phyloP scores from a whole-genome alignment of 2,113 vertebrate species.

The Sinocyclocheilus anophthalmus region DNA sequence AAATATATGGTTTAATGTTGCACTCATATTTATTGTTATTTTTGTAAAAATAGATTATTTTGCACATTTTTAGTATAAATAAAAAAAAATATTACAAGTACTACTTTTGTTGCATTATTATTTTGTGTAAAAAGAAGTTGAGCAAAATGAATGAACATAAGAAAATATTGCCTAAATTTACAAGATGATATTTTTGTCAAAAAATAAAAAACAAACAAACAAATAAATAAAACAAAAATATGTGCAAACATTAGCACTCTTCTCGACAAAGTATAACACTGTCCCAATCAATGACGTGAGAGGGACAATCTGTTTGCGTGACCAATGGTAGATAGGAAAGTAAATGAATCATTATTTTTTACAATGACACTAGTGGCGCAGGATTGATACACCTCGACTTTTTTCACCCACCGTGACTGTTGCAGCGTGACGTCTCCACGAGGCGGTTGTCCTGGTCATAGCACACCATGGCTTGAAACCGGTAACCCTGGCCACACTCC shows the following conservation, averaged over 20 bases:
- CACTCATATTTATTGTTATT: neutral
- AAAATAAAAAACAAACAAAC: too few species aligned
- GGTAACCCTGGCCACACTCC: slow-evolving; percentile 95
- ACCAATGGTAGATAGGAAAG: neutral
- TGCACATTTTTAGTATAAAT: neutral
- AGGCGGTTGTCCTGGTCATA: slow-evolving; percentile 93
- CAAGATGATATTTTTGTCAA: neutral
- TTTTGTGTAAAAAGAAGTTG: neutral
- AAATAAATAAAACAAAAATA: neutral
- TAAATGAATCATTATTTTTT: neutral
- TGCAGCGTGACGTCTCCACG: slow-evolving; percentile 92
- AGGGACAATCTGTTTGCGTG: neutral
- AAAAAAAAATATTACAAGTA: neutral
- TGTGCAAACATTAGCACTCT: neutral
- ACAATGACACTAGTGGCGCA: neutral
- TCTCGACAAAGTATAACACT: neutral
- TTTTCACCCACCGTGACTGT: slow-evolving; percentile 87
- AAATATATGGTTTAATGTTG: neutral
- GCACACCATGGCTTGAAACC: slow-evolving; percentile 95
- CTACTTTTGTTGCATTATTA: neutral
- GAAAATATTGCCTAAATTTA: neutral
- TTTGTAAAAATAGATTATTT: neutral
- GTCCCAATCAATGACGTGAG: neutral
- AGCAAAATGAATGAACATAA: neutral
- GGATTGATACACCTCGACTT: neutral